These are phyloP conservation scores for Saguinus imperator DNA, from an alignment of 2,113 vertebrate genomes.

Conservation along the genomic window DNA sequence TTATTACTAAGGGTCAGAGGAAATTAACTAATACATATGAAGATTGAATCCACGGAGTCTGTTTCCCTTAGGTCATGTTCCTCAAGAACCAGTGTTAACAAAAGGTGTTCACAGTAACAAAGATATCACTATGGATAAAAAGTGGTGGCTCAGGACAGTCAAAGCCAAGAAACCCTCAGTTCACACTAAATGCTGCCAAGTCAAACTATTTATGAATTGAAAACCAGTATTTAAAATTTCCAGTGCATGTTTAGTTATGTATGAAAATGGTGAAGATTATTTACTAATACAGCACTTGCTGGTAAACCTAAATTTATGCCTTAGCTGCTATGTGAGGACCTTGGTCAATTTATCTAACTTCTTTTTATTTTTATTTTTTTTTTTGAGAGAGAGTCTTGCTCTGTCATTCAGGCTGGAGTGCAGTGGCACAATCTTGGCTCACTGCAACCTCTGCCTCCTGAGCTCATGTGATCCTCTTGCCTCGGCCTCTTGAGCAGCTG, in stretches of 20 bases:
- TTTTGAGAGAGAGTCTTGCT: too few species aligned
- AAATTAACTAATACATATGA: background rate
- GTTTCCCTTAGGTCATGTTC: background rate
- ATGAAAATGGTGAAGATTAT: background rate
- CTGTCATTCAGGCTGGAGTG: too few species aligned
- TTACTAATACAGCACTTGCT: background rate
- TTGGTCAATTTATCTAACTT: slow-evolving; percentile 8
- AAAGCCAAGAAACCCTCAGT: background rate
- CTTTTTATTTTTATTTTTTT: background rate
- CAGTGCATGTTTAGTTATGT: background rate
- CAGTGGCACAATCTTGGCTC: too few species aligned
- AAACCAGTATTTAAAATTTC: slow-evolving; percentile 33
- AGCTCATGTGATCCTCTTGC: too few species aligned
- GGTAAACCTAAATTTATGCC: background rate
- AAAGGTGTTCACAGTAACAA: slow-evolving; percentile 26
- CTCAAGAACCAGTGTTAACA: background rate
- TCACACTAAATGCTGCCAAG: background rate
- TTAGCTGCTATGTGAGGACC: slow-evolving; percentile 1
- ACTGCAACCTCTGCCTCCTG: too few species aligned
- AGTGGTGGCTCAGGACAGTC: background rate
- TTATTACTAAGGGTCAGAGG: background rate
- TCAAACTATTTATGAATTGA: slow-evolving; percentile 14
- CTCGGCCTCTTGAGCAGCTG: too few species aligned
- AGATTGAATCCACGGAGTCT: background rate
- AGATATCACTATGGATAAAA: background rate